phyloP scores from a whole-genome alignment of 2,113 vertebrate species.

The Motacilla tschutschensis region DNA sequence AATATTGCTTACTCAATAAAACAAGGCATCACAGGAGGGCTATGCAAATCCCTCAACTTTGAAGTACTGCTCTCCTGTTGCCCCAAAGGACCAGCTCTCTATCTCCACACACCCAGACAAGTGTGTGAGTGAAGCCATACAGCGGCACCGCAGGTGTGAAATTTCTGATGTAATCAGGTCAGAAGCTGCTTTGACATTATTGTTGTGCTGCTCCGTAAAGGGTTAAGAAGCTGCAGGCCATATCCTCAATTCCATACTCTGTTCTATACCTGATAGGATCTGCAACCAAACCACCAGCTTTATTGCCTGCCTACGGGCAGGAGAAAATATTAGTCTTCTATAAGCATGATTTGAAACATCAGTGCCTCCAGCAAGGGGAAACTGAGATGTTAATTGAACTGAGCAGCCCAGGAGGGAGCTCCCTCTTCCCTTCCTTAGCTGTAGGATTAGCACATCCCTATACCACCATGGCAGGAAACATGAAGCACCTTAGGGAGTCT shows the following conservation, averaged over 20 bases:
- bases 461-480: background rate
- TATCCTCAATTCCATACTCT: background rate
- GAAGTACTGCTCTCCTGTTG: background rate
- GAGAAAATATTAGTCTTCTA: conserved; percentile 41
- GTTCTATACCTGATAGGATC: conserved; percentile 39
- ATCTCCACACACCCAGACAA: background rate
- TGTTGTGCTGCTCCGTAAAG: background rate
- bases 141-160: background rate
- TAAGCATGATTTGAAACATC: conserved; percentile 46
- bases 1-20: background rate
- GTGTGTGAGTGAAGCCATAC: background rate
- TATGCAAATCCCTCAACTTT: conserved; percentile 14
- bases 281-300: conserved; percentile 45
- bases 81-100: conserved; percentile 2
- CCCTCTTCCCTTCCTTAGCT: conserved; percentile 4
- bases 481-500: background rate
- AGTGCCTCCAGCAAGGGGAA: conserved; percentile 53
- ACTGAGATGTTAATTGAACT: conserved; percentile 43
- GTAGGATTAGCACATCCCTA: conserved; percentile 16
- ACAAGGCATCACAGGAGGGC: background rate
- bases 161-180: conserved; percentile 19
- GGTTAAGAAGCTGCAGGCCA: conserved; percentile 47
- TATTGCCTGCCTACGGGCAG: conserved; percentile 42
- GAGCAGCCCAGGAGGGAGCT: conserved; percentile 35
- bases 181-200: background rate